These are phyloP conservation scores for Drosophila obscura DNA, from an alignment of 1,140 invertebrate species.

Conservation along the genomic window DNA sequence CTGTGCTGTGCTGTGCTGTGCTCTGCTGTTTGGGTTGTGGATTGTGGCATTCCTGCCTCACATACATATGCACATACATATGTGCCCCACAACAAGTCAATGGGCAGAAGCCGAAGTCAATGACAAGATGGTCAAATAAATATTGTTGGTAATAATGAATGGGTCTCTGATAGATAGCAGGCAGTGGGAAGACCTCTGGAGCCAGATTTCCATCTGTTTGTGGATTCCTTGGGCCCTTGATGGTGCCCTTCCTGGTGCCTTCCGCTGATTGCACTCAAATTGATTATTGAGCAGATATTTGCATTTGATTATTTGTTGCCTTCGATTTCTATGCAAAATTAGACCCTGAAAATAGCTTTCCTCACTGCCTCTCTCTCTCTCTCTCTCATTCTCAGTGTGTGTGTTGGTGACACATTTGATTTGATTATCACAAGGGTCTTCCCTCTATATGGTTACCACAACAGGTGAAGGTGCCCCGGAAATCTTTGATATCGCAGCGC, in stretches of 20 bases:
- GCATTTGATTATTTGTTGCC: constrained; percentile 79
- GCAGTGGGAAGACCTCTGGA: background rate
- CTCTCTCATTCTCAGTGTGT: constrained; percentile 7
- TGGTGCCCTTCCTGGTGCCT: constrained; percentile 27
- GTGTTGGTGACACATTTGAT: constrained; percentile 71
- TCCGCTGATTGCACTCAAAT: constrained; percentile 76
- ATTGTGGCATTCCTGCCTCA: too few species aligned
- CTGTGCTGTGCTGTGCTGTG: background rate
- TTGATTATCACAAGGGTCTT: constrained; percentile 43
- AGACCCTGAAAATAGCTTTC: constrained; percentile 40
- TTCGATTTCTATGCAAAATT: constrained; percentile 79
- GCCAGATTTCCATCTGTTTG: constrained; percentile 2
- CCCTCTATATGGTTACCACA: background rate
- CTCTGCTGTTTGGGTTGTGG: background rate
- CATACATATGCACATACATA: too few species aligned
- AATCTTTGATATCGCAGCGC: constrained; percentile 15
- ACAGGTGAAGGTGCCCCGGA: constrained; percentile 13
- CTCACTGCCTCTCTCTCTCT: constrained; percentile 32
- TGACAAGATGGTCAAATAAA: constrained; percentile 53
- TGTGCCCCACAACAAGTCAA: constrained; percentile 14
- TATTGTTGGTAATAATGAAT: constrained; percentile 24
- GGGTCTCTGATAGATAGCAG: constrained; percentile 4
- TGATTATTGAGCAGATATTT: constrained; percentile 77
- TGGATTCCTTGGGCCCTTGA: too few species aligned
- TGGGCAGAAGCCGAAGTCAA: constrained; percentile 15